Percentiles rank a stretch among this genome's conserved stretches.
These are phyloP conservation scores for Pogonus chalceus DNA, from an alignment of 1,140 invertebrate species.

Conservation along the genomic window DNA sequence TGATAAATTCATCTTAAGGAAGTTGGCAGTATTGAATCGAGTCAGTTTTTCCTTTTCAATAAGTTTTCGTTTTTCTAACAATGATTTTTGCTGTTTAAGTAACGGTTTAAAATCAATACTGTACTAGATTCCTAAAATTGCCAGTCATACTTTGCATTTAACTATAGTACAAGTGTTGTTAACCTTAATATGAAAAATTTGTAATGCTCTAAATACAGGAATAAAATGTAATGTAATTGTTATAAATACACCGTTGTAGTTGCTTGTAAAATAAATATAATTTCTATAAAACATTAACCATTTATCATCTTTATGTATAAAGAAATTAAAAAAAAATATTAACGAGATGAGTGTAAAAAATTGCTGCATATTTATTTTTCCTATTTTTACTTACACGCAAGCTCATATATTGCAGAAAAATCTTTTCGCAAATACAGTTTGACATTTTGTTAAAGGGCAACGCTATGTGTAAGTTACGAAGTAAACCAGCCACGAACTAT, in stretches of 20 bases:
- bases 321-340: too few species aligned
- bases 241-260: too few species aligned
- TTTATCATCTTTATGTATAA: too few species aligned
- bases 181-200: too few species aligned
- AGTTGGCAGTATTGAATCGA: neutral
- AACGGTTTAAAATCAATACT: constrained; percentile 3
- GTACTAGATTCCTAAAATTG: neutral
- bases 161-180: neutral
- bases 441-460: neutral
- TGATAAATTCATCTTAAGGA: constrained; percentile 1
- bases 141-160: neutral
- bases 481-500: neutral
- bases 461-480: neutral
- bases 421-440: constrained; percentile 1
- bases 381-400: neutral
- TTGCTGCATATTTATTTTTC: too few species aligned
- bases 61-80: neutral
- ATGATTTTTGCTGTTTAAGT: neutral
- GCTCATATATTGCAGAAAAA: neutral
- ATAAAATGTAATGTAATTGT: too few species aligned
- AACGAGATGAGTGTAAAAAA: too few species aligned
- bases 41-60: neutral
- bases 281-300: too few species aligned
- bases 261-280: too few species aligned
- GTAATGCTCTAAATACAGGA: too few species aligned